These are phyloP conservation scores for Lumbricus terrestris DNA, from an alignment of 2,888 invertebrate genomes.

Conservation along the genomic window DNA sequence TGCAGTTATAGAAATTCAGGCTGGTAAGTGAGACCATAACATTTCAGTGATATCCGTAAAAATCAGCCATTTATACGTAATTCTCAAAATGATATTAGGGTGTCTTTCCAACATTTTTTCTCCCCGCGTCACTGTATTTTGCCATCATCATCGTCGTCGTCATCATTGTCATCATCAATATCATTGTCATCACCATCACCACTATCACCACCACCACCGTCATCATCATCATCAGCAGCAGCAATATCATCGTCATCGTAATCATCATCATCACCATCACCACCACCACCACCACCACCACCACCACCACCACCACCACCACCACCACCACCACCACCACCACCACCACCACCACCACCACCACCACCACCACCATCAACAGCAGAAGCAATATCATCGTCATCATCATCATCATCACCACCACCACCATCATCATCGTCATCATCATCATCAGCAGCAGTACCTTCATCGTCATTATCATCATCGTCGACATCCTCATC, in stretches of 20 bases:
- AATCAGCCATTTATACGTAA: too few relatives aligned
- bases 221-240: conserved; percentile 17
- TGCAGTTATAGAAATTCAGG: too few relatives aligned
- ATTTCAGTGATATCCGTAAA: too few relatives aligned
- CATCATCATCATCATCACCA: conserved; percentile 10
- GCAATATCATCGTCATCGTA: conserved; percentile 8
- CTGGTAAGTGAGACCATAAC: too few relatives aligned
- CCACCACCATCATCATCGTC: not conserved
- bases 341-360: not conserved
- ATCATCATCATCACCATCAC: not conserved
- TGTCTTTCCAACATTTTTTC: too few relatives aligned
- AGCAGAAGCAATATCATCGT: too few relatives aligned
- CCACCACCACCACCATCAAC: not conserved
- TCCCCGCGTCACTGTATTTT: too few relatives aligned
- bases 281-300: not conserved
- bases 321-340: not conserved
- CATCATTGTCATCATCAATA: not conserved
- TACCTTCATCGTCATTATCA: conserved; percentile 8
- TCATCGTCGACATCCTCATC: not conserved
- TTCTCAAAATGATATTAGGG: too few relatives aligned
- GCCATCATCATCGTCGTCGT: not conserved
- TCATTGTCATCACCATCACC: not conserved
- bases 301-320: not conserved
- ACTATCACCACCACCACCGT: not conserved
- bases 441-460: conserved; percentile 15